Evolutionary conservation across 2,113 vertebrate genomes (phyloP), one percentile per base, ranked within the genome.

Genomic region (Scomber scombrus): DNA sequence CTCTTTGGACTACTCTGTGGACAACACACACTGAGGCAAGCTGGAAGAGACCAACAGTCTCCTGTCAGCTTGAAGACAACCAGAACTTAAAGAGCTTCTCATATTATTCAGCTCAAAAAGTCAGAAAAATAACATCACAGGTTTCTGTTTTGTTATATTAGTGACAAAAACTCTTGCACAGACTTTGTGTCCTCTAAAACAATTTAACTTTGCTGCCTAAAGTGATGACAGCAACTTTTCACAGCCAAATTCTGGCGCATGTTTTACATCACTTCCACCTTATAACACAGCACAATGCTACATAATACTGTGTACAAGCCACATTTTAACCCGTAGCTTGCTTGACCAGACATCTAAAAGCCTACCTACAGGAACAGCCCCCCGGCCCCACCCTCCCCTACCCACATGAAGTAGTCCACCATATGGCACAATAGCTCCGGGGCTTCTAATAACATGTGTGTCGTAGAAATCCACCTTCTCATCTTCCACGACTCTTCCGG

Each of bases 361-460:
- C 82, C 83, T 71, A 86, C 84, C 78, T 54, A 54, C 18, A 19
- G 19, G 80, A 73, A 72, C 71, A 85, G 56, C 57, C 64, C 29
- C 56, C 62, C 34, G 12, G 19, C 67, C 73, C 71, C 56, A 66
- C 70, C 77, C 61, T 78, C 61, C 26, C 21, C 58, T 76, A 67
- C 81, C 90, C 81, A 85, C 84, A 92, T 85, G 87, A 84, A 94
- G 88, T 72, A 80, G 87, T 88, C 85, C 81, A 75, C 92, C 93
- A 94, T 95, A 95, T 95, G 94, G 93, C 91, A 75, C 89, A 78
- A 91, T 81, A 84, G 91, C 93, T 92, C 80, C 50, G 40, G 92
- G 93, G 92, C 85, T 82, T 87, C 80, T 80, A 79, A 84, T 86
- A 88, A 84, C 88, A 87, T 69, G 73, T 90, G 84, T 90, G 85